Evolutionary conservation across 2,888 invertebrate species (phyloP), one percentile per base, ranked within the genome.

Genomic region (Tricholauxania praeusta): DNA sequence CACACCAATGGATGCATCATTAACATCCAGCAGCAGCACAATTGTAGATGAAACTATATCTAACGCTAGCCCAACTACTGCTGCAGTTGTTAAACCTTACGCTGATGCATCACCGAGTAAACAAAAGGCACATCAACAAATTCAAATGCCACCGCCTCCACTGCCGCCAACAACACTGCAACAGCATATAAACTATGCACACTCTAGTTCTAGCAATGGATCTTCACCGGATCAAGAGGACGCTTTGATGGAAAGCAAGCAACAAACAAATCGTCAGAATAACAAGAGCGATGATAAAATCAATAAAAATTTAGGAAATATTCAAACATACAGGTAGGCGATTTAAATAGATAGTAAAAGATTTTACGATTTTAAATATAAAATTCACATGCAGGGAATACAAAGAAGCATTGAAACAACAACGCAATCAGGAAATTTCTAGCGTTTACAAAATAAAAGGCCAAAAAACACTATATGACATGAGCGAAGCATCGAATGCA

Each of bases 321-420:
- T 88, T 76, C 88, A 88, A 81, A 88, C 87, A 52, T 88, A 88
- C 80, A 85, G 84, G 84, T 85, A 55, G 80, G 77, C 74, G 28
- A 19, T 55, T 55, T 55, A 19, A 19, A 55, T 22, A 8, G 1
- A 6, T 55, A 6, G 19, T 10, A 8, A 19, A 47, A 62, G 15
- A 7, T 12, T 17, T 62, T 14, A 12, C 17, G 47, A 47, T 19
- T 14, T n/a, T 62, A 17, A n/a, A 47, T 39, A 47, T 55, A 32
- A 51, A 49, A 47, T 15, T 32, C n/a, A 48, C 47, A 51, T 49
- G 91, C 65, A 84, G 95, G 88, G 95, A 96, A 89, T 96, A 95
- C 89, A 96, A 96, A 89, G 96, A 96, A 90, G 95, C 95, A 73
- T 87, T 95, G 84, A 93, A 93, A 87, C 94, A 94, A 82, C 96